Percentiles rank a stretch among this genome's conserved stretches.
phyloP scores from a whole-genome alignment of 2,888 invertebrate species.

The Brassicogethes aeneus region DNA sequence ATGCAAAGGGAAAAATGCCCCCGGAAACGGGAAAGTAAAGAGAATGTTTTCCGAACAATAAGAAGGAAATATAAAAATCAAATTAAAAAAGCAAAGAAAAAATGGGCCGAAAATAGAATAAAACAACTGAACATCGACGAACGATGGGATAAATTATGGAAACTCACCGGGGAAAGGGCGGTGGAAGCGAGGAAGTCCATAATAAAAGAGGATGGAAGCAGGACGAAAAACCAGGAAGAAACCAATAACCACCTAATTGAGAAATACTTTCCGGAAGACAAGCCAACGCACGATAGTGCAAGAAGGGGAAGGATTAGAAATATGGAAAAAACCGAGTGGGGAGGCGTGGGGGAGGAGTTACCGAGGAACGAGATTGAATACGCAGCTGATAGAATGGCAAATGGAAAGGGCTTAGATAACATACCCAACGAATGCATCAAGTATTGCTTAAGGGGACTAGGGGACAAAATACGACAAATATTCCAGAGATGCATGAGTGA shows the following conservation, averaged over 20 bases:
- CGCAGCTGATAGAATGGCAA: neutral
- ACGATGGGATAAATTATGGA: slow-evolving; percentile 5
- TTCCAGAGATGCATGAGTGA: slow-evolving; percentile 1
- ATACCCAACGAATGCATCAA: neutral
- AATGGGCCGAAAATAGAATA: neutral
- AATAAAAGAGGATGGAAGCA: slow-evolving; percentile 7
- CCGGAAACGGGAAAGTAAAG: slow-evolving; percentile 1
- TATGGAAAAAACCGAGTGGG: neutral
- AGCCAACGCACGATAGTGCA: slow-evolving; percentile 4
- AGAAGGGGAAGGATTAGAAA: neutral
- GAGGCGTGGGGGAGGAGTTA: neutral
- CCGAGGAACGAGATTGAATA: neutral
- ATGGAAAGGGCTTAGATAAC: neutral
- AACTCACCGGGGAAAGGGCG: neutral
- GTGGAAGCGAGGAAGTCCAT: slow-evolving; percentile 1
- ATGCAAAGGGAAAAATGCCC: neutral
- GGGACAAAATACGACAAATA: too few species aligned
- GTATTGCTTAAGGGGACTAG: too few species aligned
- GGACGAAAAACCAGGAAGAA: slow-evolving; percentile 9
- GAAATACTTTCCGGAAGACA: slow-evolving; percentile 16
- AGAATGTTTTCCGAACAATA: neutral
- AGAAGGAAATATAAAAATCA: neutral
- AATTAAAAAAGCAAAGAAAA: slow-evolving; percentile 4
- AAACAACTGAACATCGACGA: slow-evolving; percentile 4
- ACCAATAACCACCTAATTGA: slow-evolving; percentile 8